A percentile compares a stretch with the other conserved stretches of the same genome.
Evolutionary conservation across 2,797 vertebrate genomes (phyloP).

Genomic region (Euthynnus affinis): DNA sequence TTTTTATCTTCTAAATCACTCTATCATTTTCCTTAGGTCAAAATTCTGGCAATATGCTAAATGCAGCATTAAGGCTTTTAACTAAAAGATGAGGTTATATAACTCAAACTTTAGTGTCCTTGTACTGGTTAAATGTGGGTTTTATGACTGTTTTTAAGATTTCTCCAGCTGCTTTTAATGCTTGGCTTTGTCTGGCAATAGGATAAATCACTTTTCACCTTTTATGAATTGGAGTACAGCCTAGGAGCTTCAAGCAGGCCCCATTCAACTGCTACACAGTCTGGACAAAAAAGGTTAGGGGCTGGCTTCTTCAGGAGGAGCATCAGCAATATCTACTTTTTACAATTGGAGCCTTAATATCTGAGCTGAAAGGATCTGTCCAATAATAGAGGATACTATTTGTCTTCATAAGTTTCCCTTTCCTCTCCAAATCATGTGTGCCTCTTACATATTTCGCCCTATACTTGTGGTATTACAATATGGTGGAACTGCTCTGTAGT

Average conservation of each 20-base stretch:
- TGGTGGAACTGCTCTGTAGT: neutral
- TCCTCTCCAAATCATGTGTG: neutral
- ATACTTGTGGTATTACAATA: neutral
- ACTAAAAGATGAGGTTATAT: constrained; percentile 44
- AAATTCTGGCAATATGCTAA: constrained; percentile 52
- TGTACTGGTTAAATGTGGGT: constrained; percentile 38
- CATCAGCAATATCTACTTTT: constrained; percentile 26
- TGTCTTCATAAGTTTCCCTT: constrained; percentile 6
- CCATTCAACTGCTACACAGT: constrained; percentile 22
- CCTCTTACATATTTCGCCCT: neutral
- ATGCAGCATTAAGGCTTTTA: constrained; percentile 53
- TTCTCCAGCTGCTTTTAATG: constrained; percentile 43
- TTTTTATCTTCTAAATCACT: constrained; percentile 42
- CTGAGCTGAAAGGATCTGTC: neutral
- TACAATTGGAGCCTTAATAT: neutral
- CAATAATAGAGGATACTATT: neutral
- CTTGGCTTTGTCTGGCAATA: constrained; percentile 48
- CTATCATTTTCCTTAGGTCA: constrained; percentile 41
- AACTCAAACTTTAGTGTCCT: constrained; percentile 54
- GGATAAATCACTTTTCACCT: constrained; percentile 56
- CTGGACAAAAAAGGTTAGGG: constrained; percentile 19
- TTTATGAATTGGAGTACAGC: constrained; percentile 52
- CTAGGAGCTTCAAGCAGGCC: constrained; percentile 5
- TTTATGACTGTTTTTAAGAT: constrained; percentile 61
- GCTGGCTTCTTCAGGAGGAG: constrained; percentile 8